Base-by-base conservation (phyloP, 2,888 invertebrate genomes). In the Beris morrisii region DNA sequence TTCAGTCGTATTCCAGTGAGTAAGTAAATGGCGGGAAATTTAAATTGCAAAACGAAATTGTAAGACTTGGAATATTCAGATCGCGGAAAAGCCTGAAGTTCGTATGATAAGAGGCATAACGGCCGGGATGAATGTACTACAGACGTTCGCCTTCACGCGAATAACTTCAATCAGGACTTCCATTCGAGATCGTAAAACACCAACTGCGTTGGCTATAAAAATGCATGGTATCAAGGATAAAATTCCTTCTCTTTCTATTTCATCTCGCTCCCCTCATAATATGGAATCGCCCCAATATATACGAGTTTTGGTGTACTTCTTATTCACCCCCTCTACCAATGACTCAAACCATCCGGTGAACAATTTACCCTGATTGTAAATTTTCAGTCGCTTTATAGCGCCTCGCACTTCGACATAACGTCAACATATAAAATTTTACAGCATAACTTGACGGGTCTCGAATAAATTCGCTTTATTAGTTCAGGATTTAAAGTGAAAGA, bases 321-420 rank as follows among this genome's bases (percentile, higher is more conserved):
- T 31, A 54, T 30, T n/a, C 48, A 15, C 6, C 48, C 6, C 48
- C 15, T 22, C 22, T 22, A 48, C 13, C 5, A 12, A 11, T 5
- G 12, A 50, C 28, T 12, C 50, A 30, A 44, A 50, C 59, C 46
- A n/a, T 54, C 61, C 61, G 15, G 46, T 50, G 38, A 61, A 61
- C 61, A 61, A 61, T 61, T 61, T 61, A 50, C 46, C 48, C 38
- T 61, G 61, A 61, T 61, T 61, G 61, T 61, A 61, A 61, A 61
- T 61, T 61, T 61, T 61, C 61, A 61, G 61, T 61, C 50, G 61
- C 61, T 61, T 61, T 61, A 61, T 50, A 61, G 50, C 61, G 52
- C 50, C 53, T 31, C 61, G 50, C 61, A 50, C 38, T 61, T 45
- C 11, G 61, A 50, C 50, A 61, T 61, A 50, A 61, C 61, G 61